phyloP scores from a whole-genome alignment of 1,140 invertebrate species.

The Amyelois transitella region DNA sequence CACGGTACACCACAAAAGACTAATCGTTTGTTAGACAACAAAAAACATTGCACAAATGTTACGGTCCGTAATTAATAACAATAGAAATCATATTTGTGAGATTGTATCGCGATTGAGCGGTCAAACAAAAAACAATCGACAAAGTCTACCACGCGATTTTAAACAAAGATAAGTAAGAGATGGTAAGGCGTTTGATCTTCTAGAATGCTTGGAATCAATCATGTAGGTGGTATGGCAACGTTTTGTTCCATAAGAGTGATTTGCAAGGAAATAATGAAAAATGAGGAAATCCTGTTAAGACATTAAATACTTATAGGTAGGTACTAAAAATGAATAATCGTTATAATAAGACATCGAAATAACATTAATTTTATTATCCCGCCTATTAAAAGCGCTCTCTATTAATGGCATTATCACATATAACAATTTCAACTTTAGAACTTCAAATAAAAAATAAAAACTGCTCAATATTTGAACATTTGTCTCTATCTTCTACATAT shows the following conservation, averaged over 20 bases:
- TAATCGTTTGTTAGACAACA: background rate
- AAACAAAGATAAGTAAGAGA: background rate
- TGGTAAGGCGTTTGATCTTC: background rate
- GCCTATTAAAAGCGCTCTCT: too few relatives aligned
- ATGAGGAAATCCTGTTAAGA: too few relatives aligned
- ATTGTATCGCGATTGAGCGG: background rate
- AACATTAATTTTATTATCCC: too few relatives aligned
- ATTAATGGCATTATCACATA: too few relatives aligned
- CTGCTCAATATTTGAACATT: background rate
- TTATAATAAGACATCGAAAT: too few relatives aligned
- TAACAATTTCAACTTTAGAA: too few relatives aligned
- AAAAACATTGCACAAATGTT: background rate
- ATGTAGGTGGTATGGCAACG: too few relatives aligned
- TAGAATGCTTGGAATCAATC: too few relatives aligned
- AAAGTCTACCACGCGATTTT: background rate
- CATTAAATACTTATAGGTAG: too few relatives aligned
- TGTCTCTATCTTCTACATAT: background rate
- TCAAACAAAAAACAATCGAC: background rate
- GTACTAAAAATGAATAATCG: too few relatives aligned
- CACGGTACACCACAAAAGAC: background rate
- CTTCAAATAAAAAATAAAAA: background rate
- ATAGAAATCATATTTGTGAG: background rate
- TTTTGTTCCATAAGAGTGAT: too few relatives aligned
- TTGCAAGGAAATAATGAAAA: too few relatives aligned
- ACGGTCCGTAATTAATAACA: background rate